Conservation (phyloP, 2,888 invertebrate species). For the Peribatodes rhomboidaria region DNA sequence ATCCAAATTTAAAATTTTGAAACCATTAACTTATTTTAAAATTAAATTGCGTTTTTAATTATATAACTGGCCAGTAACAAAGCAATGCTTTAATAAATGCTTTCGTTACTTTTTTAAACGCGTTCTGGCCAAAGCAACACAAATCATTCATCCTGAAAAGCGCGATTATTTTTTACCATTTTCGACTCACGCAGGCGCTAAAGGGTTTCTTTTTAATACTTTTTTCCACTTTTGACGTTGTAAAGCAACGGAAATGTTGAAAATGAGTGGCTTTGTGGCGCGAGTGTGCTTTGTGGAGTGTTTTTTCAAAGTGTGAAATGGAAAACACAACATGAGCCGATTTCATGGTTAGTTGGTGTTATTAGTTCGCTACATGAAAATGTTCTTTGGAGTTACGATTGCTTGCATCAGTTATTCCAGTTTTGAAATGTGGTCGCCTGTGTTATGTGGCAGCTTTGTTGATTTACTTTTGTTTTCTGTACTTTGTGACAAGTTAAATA, state of each 20-base stretch:
- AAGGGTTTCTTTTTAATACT: constrained; percentile 52
- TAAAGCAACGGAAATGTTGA: constrained; percentile 70
- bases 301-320: constrained; percentile 76
- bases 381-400: constrained; percentile 42
- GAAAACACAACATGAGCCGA: constrained; percentile 75
- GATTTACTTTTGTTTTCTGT: constrained; percentile 27
- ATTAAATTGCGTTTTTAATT: neutral
- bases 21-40: neutral
- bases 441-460: too few species aligned
- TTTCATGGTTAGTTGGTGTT: constrained; percentile 83
- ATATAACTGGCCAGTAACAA: constrained; percentile 7
- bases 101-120: constrained; percentile 41
- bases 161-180: constrained; percentile 25
- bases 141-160: constrained; percentile 31
- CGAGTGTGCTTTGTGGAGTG: constrained; percentile 63
- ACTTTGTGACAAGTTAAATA: neutral
- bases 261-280: constrained; percentile 72
- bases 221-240: constrained; percentile 51
- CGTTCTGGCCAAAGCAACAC: constrained; percentile 30
- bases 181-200: constrained; percentile 26
- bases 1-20: neutral
- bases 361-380: constrained; percentile 67
- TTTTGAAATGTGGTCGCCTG: constrained; percentile 9
- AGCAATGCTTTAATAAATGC: constrained; percentile 29
- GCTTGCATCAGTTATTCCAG: constrained; percentile 43